phyloP scores from a whole-genome alignment of 2,113 vertebrate genomes.

The Microtus oregoni region DNA sequence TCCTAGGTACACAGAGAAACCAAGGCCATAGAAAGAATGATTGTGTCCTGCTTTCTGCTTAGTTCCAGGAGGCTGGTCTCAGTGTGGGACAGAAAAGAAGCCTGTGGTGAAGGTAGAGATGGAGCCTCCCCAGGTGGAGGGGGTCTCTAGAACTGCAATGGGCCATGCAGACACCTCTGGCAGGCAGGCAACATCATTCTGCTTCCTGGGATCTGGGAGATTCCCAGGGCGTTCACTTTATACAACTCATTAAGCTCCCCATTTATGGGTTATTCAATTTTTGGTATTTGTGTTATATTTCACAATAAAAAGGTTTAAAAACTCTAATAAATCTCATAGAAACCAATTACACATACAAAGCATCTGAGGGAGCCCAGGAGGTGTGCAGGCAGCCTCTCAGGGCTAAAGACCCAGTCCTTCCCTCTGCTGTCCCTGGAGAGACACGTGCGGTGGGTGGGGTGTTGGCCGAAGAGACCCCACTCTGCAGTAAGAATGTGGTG shows the following conservation, averaged over 20 bases:
- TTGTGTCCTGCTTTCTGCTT: background rate
- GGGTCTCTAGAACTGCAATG: background rate
- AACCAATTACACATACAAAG: conserved; percentile 56
- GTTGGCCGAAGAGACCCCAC: background rate
- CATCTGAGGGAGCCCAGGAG: background rate
- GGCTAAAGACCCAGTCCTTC: background rate
- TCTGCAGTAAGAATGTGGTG: background rate
- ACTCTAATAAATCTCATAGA: conserved; percentile 69
- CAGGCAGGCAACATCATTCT: background rate
- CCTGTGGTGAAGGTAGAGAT: accelerated
- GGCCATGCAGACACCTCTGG: background rate
- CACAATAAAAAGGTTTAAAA: conserved; percentile 76
- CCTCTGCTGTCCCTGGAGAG: accelerated
- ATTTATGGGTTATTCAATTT: conserved; percentile 72
- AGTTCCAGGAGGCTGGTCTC: background rate
- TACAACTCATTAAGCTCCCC: conserved; percentile 64
- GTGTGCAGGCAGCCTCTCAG: background rate
- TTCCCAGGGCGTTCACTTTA: conserved; percentile 56
- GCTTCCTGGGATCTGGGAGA: background rate
- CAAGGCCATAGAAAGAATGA: background rate
- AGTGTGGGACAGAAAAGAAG: background rate
- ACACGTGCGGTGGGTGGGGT: background rate
- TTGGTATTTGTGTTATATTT: conserved; percentile 74
- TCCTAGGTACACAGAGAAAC: background rate
- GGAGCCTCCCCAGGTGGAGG: background rate